Conservation (phyloP, 2,113 vertebrate species). For the Tupaia chinensis region DNA sequence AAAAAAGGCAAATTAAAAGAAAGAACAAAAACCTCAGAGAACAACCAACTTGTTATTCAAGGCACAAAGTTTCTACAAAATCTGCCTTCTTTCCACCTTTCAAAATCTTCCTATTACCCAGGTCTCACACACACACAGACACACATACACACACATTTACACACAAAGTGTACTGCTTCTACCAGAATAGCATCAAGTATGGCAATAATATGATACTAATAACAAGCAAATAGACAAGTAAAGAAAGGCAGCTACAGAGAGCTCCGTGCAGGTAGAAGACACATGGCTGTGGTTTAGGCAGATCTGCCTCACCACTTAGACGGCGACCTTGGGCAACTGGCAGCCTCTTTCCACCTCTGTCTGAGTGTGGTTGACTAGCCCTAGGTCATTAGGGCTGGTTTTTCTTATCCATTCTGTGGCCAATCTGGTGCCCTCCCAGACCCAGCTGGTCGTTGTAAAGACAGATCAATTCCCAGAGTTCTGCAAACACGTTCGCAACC, state of each 20-base stretch:
- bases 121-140: not conserved
- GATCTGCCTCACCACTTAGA: not conserved
- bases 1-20: no score
- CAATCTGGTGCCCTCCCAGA: no score
- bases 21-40: no score
- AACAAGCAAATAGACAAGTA: not conserved
- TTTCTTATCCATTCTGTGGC: no score
- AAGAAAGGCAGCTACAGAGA: not conserved
- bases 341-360: not conserved
- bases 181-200: not conserved
- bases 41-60: no score
- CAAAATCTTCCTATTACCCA: not conserved
- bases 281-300: not conserved
- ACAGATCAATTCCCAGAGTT: no score
- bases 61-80: no score
- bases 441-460: no score
- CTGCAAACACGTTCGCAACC: no score
- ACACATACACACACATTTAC: not conserved
- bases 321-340: not conserved
- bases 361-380: no score
- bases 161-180: slow-evolving; percentile 15
- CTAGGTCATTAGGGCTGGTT: no score
- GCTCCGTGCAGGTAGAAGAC: not conserved
- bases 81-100: no score
- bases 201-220: not conserved